Conservation (phyloP, 2,888 invertebrate genomes). For the Panopea generosa region DNA sequence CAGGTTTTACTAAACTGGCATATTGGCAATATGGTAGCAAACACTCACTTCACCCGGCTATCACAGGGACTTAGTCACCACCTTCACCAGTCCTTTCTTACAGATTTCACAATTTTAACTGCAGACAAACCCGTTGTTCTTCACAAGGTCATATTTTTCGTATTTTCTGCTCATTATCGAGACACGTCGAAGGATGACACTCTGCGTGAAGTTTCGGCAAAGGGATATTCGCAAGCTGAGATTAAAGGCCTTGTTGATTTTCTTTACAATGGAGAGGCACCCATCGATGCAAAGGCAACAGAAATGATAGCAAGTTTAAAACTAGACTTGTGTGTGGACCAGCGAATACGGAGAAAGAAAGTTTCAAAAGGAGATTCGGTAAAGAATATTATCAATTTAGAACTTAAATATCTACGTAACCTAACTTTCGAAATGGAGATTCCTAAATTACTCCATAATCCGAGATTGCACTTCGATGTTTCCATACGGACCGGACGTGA, state of each 20-base stretch:
- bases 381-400: conserved; percentile 25
- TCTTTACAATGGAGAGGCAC: conserved; percentile 43
- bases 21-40: conserved; percentile 28
- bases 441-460: conserved; percentile 37
- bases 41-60: conserved; percentile 44
- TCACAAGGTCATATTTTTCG: conserved; percentile 34
- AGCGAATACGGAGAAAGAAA: conserved; percentile 28
- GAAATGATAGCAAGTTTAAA: conserved; percentile 39
- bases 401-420: conserved; percentile 50
- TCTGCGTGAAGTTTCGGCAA: conserved; percentile 7
- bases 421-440: conserved; percentile 48
- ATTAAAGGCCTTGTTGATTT: conserved; percentile 41
- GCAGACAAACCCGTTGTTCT: conserved; percentile 18
- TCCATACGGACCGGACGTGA: conserved; percentile 47
- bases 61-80: conserved; percentile 40
- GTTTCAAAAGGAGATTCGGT: conserved; percentile 18
- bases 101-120: conserved; percentile 41
- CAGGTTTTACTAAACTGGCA: neutral
- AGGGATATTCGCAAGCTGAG: conserved; percentile 17
- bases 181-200: neutral
- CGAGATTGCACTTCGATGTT: conserved; percentile 42
- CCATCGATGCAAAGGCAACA: conserved; percentile 5
- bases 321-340: conserved; percentile 39
- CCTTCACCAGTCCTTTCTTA: conserved; percentile 28
- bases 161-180: conserved; percentile 40